Percentiles rank a stretch among this genome's conserved stretches.
Evolutionary conservation across 2,888 invertebrate species (phyloP).

Genomic region (Griposia aprilina): DNA sequence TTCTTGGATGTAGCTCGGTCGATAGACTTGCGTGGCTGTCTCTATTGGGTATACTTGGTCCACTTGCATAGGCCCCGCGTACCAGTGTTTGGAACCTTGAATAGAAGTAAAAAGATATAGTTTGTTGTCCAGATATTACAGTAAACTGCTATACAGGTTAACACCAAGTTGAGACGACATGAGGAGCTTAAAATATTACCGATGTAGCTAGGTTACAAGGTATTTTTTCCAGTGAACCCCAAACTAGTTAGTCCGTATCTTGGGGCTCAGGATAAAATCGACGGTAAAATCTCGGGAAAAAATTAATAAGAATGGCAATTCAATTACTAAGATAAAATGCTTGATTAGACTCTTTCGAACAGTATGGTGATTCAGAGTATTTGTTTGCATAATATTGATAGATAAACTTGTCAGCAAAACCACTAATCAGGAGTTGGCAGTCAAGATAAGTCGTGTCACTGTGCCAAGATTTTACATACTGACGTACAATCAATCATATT

Average conservation of each 20-base stretch:
- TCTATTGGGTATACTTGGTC: constrained; percentile 92
- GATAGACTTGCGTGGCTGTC: constrained; percentile 85
- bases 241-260: background rate
- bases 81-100: constrained; percentile 91
- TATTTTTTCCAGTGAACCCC: background rate
- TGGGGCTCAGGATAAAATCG: background rate
- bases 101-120: constrained; percentile 28
- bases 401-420: constrained; percentile 20
- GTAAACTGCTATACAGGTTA: background rate
- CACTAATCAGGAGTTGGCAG: background rate
- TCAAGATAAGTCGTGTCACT: constrained; percentile 33
- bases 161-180: background rate
- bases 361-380: constrained; percentile 17
- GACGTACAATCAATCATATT: constrained; percentile 30
- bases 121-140: background rate
- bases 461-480: constrained; percentile 20
- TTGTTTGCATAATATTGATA: constrained; percentile 19
- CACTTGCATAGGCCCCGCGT: constrained; percentile 92
- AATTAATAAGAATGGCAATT: background rate
- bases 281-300: background rate
- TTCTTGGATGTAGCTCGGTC: constrained; percentile 90
- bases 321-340: background rate
- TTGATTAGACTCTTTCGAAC: background rate
- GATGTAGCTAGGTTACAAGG: background rate
- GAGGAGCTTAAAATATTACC: background rate